These are phyloP conservation scores for Xyliphius kryptos DNA, from an alignment of 2,113 vertebrate genomes.

Conservation along the genomic window DNA sequence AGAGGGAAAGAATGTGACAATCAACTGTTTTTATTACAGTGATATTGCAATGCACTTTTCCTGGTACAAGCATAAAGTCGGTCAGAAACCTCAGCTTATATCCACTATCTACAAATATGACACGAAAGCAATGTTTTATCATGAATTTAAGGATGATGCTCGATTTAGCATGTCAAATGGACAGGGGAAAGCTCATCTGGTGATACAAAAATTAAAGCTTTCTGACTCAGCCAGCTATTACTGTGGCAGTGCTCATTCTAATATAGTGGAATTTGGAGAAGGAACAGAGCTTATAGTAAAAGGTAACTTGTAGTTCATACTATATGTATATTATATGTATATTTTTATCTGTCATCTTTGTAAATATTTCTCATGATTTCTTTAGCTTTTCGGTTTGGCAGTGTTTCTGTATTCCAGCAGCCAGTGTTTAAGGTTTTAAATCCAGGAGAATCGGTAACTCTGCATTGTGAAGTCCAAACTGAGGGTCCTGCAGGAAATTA, in stretches of 20 bases:
- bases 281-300: no score
- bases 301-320: no score
- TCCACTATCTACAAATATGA: not conserved
- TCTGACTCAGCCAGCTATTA: not conserved
- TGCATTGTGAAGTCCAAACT: slow-evolving; percentile 45
- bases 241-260: not conserved
- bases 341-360: no score
- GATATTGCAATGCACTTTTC: not conserved
- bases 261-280: not conserved
- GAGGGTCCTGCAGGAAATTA: slow-evolving; percentile 33
- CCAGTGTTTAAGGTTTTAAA: slow-evolving; percentile 24
- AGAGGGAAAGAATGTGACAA: not conserved
- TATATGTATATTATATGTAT: no score
- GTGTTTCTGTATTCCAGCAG: slow-evolving; percentile 28
- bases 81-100: not conserved
- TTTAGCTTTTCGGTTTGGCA: slow-evolving; percentile 13
- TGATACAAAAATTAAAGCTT: not conserved
- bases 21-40: not conserved
- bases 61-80: not conserved
- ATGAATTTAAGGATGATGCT: no score
- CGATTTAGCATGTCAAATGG: not conserved
- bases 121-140: no score
- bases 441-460: slow-evolving; percentile 41
- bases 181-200: not conserved
- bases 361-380: not conserved